phyloP scores from a whole-genome alignment of 1,140 invertebrate species.

The Andricus grossulariae region DNA sequence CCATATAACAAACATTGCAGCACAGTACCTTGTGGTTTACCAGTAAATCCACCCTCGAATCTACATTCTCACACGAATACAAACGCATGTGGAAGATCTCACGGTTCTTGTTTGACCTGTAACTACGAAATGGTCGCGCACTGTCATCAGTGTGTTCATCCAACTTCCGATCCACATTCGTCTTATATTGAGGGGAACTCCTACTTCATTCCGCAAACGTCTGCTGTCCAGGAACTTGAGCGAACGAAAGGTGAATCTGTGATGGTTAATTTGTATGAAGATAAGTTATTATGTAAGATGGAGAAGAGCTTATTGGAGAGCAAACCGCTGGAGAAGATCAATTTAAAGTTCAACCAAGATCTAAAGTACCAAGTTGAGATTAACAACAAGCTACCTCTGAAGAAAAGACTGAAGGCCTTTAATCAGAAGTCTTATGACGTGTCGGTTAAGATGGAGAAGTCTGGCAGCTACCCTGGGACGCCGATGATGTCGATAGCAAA shows the following conservation, averaged over 20 bases:
- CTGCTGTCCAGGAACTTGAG: conserved; percentile 61
- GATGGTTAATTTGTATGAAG: conserved; percentile 61
- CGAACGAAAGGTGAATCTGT: conserved; percentile 55
- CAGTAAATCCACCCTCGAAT: conserved; percentile 55
- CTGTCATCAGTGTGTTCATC: conserved; percentile 64
- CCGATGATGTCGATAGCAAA: conserved; percentile 66
- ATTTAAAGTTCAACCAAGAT: conserved; percentile 50
- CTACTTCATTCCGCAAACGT: conserved; percentile 64
- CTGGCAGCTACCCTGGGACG: conserved; percentile 56
- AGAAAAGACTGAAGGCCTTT: conserved; percentile 68
- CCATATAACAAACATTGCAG: conserved; percentile 64
- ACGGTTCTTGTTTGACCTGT: conserved; percentile 60
- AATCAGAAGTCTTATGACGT: conserved; percentile 51
- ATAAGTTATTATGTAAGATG: conserved; percentile 60
- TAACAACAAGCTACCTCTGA: conserved; percentile 66
- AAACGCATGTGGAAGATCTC: conserved; percentile 38
- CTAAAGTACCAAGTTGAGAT: conserved; percentile 46
- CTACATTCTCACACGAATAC: conserved; percentile 47
- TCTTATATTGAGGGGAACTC: conserved; percentile 60
- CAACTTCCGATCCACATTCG: conserved; percentile 55
- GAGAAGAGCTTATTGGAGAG: conserved; percentile 52
- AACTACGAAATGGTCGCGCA: conserved; percentile 65
- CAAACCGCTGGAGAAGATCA: conserved; percentile 52
- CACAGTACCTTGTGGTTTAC: conserved; percentile 56
- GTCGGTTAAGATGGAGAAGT: conserved; percentile 49